A percentile compares a stretch with the other conserved stretches of the same genome.
phyloP scores from a whole-genome alignment of 2,113 vertebrate species.

The Nesogale talazaci region DNA sequence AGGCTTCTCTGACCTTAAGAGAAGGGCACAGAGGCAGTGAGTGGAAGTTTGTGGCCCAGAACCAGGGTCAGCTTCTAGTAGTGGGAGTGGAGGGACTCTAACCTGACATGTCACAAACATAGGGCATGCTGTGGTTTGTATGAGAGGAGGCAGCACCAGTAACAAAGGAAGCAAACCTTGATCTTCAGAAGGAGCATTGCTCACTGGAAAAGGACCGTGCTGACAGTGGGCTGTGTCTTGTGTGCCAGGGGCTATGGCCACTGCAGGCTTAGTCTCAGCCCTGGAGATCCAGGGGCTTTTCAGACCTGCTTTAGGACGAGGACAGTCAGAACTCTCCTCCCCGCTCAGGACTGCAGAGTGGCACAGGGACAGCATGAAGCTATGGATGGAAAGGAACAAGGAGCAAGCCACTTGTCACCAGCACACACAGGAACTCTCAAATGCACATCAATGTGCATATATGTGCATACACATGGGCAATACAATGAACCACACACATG shows the following conservation, averaged over 20 bases:
- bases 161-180: neutral
- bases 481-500: neutral
- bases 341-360: neutral
- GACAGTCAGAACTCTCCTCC: fast-evolving
- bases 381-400: neutral
- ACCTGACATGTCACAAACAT: fast-evolving
- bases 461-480: neutral
- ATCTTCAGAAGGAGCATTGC: neutral
- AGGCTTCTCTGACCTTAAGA: conserved; percentile 68
- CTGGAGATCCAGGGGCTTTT: too few species aligned
- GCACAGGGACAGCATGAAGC: neutral
- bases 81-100: neutral
- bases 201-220: too few species aligned
- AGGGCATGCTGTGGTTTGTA: neutral
- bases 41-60: conserved; percentile 39
- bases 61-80: neutral
- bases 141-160: fast-evolving
- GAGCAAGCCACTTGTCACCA: neutral
- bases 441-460: too few species aligned
- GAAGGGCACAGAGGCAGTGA: conserved; percentile 63
- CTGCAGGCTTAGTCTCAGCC: too few species aligned
- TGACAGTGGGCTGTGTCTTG: neutral
- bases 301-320: neutral
- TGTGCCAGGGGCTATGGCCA: neutral
- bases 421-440: too few species aligned